These are phyloP conservation scores for Lutjanus erythropterus DNA, from an alignment of 2,113 vertebrate species.

Conservation along the genomic window DNA sequence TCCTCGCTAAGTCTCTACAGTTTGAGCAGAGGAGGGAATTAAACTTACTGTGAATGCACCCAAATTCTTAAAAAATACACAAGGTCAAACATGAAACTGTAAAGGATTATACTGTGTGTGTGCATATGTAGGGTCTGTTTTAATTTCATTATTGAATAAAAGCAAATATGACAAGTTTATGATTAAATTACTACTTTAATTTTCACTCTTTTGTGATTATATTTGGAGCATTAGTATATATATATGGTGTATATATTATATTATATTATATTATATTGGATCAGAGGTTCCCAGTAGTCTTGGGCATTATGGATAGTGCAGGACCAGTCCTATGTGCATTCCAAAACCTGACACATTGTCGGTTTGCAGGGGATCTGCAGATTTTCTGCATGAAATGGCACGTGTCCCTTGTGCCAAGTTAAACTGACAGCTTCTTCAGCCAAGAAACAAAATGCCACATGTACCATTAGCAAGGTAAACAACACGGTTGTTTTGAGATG, in stretches of 20 bases:
- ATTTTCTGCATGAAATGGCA: conserved; percentile 4
- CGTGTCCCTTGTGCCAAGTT: not conserved
- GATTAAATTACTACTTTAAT: not conserved
- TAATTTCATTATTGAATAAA: not conserved
- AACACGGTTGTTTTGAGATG: no score
- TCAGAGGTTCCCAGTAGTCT: not conserved
- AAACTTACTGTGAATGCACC: not conserved
- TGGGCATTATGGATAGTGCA: not conserved
- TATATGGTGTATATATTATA: no score
- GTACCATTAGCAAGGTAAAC: not conserved
- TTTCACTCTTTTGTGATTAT: not conserved
- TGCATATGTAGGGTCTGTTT: not conserved
- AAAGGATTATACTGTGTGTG: not conserved
- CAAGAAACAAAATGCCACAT: not conserved
- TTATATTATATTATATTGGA: not conserved
- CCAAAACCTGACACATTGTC: not conserved
- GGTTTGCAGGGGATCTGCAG: not conserved
- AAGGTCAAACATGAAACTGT: no score
- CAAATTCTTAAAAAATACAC: not conserved
- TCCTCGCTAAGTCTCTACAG: not conserved
- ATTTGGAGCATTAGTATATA: no score
- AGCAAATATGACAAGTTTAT: not conserved
- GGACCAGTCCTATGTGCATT: not conserved
- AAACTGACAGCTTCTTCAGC: conserved; percentile 8
- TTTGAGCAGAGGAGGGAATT: not conserved